These are phyloP conservation scores for Microplitis demolitor DNA, from an alignment of 1,140 invertebrate species.

Conservation along the genomic window DNA sequence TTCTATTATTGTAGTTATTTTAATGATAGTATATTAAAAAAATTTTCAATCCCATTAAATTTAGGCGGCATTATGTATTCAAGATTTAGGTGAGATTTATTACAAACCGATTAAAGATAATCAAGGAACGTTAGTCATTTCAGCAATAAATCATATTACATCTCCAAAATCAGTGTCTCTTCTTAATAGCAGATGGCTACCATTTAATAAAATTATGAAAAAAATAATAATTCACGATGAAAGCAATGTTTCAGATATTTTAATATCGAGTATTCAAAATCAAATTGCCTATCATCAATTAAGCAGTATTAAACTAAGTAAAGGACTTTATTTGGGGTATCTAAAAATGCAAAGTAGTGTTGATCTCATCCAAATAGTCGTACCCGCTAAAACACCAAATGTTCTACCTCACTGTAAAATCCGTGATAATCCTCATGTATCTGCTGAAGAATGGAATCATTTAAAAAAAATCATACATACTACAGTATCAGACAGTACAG, in stretches of 20 bases:
- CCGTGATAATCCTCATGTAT: constrained; percentile 93
- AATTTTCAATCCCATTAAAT: constrained; percentile 16
- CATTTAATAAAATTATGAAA: constrained; percentile 76
- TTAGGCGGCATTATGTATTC: constrained; percentile 81
- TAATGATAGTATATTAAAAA: too few relatives aligned
- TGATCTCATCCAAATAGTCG: constrained; percentile 91
- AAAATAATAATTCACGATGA: constrained; percentile 70
- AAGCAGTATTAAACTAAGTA: constrained; percentile 77
- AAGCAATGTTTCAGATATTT: constrained; percentile 78
- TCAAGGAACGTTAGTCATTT: constrained; percentile 89
- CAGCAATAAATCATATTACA: constrained; percentile 82
- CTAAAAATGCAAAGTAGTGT: constrained; percentile 94
- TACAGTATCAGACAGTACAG: constrained; percentile 40
- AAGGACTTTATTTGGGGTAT: constrained; percentile 93
- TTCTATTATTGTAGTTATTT: too few relatives aligned
- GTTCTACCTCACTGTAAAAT: constrained; percentile 91
- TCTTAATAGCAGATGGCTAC: constrained; percentile 88
- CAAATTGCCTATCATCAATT: constrained; percentile 92
- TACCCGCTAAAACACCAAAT: constrained; percentile 88
- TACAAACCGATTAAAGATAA: constrained; percentile 86
- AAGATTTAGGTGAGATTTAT: constrained; percentile 91
- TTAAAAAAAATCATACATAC: constrained; percentile 66
- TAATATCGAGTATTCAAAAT: constrained; percentile 84
- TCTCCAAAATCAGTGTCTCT: constrained; percentile 83
- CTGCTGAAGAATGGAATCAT: constrained; percentile 91